These are phyloP conservation scores for Meriones unguiculatus DNA, from an alignment of 2,113 vertebrate genomes.

Conservation along the genomic window DNA sequence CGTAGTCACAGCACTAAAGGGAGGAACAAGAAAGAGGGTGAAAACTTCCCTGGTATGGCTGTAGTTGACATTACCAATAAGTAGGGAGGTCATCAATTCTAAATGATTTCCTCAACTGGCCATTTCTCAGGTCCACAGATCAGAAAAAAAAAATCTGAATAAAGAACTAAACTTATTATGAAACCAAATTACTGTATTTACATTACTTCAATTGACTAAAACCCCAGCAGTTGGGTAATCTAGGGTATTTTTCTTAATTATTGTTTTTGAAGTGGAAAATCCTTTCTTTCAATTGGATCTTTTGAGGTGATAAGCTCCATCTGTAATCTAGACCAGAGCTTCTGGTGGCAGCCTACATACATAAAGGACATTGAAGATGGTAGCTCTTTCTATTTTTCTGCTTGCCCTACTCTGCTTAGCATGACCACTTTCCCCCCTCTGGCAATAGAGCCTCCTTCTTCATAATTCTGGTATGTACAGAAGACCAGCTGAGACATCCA, in stretches of 20 bases:
- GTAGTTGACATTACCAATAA: not conserved
- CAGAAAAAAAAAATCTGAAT: not conserved
- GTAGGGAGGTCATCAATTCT: not conserved
- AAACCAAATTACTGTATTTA: not conserved
- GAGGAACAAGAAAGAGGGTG: not conserved
- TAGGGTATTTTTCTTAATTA: not conserved
- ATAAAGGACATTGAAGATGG: not conserved
- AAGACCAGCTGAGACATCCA: not conserved
- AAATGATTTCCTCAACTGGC: not conserved
- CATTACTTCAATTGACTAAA: not conserved
- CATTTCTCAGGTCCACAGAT: not conserved
- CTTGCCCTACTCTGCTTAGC: not conserved
- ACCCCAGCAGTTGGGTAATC: not conserved
- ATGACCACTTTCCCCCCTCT: not conserved
- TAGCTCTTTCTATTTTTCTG: not conserved
- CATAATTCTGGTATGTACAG: not conserved
- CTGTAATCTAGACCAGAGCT: not conserved
- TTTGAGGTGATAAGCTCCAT: not conserved
- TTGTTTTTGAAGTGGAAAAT: not conserved
- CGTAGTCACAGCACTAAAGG: not conserved
- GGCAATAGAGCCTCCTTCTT: not conserved
- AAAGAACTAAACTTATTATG: not conserved
- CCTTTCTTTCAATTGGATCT: not conserved
- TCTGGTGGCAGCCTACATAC: not conserved
- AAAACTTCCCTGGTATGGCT: not conserved